Conservation (phyloP, 2,113 vertebrate genomes). For the Rafetus swinhoei region DNA sequence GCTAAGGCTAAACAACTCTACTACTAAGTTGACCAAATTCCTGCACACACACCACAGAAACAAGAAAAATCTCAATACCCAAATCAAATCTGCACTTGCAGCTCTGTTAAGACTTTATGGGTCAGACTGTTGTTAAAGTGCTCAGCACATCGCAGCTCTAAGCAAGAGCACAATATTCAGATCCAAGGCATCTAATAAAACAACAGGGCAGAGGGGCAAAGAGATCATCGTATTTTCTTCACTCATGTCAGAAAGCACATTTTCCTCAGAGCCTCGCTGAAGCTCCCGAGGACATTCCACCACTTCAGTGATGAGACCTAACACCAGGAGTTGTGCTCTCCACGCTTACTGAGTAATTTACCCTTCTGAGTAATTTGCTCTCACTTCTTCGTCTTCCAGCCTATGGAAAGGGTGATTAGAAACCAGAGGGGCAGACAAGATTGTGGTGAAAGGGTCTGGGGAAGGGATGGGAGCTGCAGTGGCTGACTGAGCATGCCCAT, state of each 20-base stretch:
- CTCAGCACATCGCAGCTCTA: not conserved
- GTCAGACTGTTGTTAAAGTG: not conserved
- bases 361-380: not conserved
- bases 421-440: not conserved
- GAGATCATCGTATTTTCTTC: not conserved
- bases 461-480: fast-evolving
- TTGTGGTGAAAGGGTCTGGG: not conserved
- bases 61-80: too few species aligned
- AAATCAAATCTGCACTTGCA: too few species aligned
- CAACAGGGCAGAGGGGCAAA: not conserved
- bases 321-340: not conserved
- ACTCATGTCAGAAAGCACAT: not conserved
- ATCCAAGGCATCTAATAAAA: not conserved
- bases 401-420: not conserved
- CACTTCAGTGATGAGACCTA: not conserved
- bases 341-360: not conserved
- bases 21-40: too few species aligned
- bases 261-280: not conserved
- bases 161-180: not conserved
- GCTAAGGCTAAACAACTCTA: too few species aligned
- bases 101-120: too few species aligned
- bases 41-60: too few species aligned
- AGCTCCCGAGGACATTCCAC: not conserved
- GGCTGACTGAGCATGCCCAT: not conserved
- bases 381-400: not conserved